phyloP scores from a whole-genome alignment of 1,140 invertebrate species.

The Heliconius himera region DNA sequence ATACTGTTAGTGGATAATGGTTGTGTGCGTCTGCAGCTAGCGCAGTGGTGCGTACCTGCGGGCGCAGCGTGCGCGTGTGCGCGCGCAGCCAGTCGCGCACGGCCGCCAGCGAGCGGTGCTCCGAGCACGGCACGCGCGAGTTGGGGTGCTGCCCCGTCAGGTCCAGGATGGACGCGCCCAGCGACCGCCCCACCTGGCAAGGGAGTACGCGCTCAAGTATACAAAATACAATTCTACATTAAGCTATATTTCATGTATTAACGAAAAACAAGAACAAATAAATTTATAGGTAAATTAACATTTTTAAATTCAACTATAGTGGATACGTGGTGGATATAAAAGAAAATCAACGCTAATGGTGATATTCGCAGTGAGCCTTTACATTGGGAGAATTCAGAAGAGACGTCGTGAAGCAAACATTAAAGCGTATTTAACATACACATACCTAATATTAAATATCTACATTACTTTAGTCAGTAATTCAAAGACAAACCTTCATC shows the following conservation, averaged over 20 bases:
- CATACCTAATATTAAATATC: not conserved
- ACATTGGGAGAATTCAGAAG: slow-evolving; percentile 67
- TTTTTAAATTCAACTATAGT: not conserved
- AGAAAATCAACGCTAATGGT: not conserved
- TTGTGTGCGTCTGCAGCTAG: too few relatives aligned
- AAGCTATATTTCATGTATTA: not conserved
- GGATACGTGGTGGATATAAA: not conserved
- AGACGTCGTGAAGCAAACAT: slow-evolving; percentile 47
- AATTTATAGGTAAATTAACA: not conserved
- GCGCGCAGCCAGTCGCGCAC: slow-evolving; percentile 86
- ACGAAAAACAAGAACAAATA: not conserved
- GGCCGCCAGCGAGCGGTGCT: slow-evolving; percentile 87
- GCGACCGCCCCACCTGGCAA: slow-evolving; percentile 90
- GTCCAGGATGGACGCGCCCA: slow-evolving; percentile 92
- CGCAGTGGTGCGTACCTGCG: slow-evolving; percentile 60
- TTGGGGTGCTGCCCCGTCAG: slow-evolving; percentile 90
- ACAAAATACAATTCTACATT: not conserved
- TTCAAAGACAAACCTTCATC: slow-evolving; percentile 59
- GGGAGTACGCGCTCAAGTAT: too few relatives aligned
- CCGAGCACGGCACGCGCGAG: slow-evolving; percentile 89
- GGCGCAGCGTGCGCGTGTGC: slow-evolving; percentile 71
- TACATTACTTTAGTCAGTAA: not conserved
- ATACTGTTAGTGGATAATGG: not conserved
- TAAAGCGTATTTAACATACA: slow-evolving; percentile 32
- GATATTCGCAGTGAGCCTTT: slow-evolving; percentile 23